Evolutionary conservation across 2,888 invertebrate genomes (phyloP).

Genomic region (Teleogryllus oceanicus): DNA sequence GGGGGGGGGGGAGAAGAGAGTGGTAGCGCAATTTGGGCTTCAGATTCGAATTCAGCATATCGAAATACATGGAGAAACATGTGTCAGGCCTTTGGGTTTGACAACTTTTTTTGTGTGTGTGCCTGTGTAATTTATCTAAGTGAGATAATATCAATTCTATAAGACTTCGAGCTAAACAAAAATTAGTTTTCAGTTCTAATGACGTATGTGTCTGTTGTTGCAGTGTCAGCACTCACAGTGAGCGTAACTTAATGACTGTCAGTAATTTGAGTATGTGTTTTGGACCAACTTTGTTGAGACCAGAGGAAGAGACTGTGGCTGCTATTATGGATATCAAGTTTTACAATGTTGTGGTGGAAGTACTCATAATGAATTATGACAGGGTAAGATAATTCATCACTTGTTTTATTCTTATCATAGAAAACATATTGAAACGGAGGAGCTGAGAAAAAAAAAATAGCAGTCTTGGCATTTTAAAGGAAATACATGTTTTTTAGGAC

Average conservation of each 20-base stretch:
- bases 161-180: too few relatives aligned
- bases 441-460: too few relatives aligned
- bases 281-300: constrained; percentile 91
- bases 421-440: constrained; percentile 47
- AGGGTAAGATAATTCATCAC: constrained; percentile 50
- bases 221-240: constrained; percentile 78
- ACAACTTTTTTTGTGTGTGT: too few relatives aligned
- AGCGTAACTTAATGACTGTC: constrained; percentile 94
- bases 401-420: constrained; percentile 51
- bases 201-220: constrained; percentile 38
- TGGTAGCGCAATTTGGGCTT: too few relatives aligned
- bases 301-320: constrained; percentile 95
- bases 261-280: constrained; percentile 97
- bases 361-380: constrained; percentile 85
- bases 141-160: too few relatives aligned
- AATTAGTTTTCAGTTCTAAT: background rate
- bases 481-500: too few relatives aligned
- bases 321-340: constrained; percentile 99
- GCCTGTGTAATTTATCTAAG: too few relatives aligned
- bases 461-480: too few relatives aligned
- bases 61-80: too few relatives aligned
- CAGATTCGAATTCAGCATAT: too few relatives aligned
- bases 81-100: too few relatives aligned
- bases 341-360: constrained; percentile 97
- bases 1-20: too few relatives aligned